Conservation (phyloP, 1,140 invertebrate species). For the Achatina immaculata region DNA sequence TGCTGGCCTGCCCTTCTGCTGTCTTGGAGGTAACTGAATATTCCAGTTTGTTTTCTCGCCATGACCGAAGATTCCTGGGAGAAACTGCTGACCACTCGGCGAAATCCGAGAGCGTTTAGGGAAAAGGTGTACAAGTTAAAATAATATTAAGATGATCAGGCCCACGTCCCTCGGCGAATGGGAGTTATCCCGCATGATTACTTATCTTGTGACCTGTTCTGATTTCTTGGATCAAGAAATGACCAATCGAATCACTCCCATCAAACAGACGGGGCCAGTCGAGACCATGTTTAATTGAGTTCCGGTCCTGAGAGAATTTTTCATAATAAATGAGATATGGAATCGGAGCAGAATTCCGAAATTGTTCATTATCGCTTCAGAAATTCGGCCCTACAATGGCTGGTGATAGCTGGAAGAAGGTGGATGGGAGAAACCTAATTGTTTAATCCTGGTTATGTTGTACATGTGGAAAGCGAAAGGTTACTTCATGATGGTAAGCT, state of each 20-base stretch:
- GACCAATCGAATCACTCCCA: constrained; percentile 2
- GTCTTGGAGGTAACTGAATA: background rate
- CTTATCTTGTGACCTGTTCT: constrained; percentile 6
- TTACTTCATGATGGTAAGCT: too few species aligned
- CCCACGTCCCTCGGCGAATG: background rate
- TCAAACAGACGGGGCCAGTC: constrained; percentile 1
- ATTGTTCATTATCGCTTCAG: background rate
- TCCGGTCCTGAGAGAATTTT: background rate
- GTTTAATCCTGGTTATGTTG: too few species aligned
- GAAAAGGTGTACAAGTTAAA: background rate
- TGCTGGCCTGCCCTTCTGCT: too few species aligned
- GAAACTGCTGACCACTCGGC: background rate
- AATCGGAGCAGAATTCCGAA: background rate
- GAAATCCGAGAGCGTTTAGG: background rate
- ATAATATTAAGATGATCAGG: background rate
- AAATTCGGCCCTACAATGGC: background rate
- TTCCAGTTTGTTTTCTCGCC: background rate
- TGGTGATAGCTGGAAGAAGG: too few species aligned
- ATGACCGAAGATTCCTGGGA: background rate
- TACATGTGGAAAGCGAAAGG: too few species aligned
- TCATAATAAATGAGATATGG: constrained; percentile 17
- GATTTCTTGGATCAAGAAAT: constrained; percentile 1
- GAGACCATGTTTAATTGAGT: constrained; percentile 5
- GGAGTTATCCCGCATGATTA: background rate
- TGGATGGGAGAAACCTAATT: too few species aligned